phyloP scores from a whole-genome alignment of 2,797 vertebrate genomes.

The Triplophysa bombifrons region DNA sequence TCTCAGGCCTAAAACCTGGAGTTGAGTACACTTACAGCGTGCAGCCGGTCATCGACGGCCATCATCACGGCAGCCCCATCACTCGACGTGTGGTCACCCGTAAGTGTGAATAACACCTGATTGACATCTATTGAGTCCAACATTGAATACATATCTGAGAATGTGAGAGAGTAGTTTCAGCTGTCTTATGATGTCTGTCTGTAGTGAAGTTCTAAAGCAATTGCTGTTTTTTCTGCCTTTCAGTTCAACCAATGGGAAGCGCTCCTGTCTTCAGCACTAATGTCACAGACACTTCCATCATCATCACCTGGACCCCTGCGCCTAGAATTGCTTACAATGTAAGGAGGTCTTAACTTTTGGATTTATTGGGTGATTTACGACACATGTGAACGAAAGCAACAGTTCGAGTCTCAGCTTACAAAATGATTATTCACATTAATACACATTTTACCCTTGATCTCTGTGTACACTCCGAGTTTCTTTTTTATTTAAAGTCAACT shows the following conservation, averaged over 20 bases:
- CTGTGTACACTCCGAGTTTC: too few relatives aligned
- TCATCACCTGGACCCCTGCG: conserved; percentile 94
- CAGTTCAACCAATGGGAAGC: conserved; percentile 80
- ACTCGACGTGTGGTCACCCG: conserved; percentile 85
- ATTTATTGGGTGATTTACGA: background rate
- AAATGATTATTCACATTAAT: background rate
- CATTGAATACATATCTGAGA: background rate
- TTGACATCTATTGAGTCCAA: background rate
- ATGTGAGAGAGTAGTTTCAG: background rate
- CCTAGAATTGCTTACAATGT: conserved; percentile 93
- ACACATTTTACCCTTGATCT: background rate
- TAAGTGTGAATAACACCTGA: conserved; percentile 65
- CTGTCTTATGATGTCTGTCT: conserved; percentile 28
- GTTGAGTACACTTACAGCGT: conserved; percentile 94
- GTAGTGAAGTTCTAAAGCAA: conserved; percentile 65
- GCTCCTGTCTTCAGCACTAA: conserved; percentile 88
- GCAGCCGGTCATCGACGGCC: conserved; percentile 84
- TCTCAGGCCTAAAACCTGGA: conserved; percentile 94
- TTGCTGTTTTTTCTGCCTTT: background rate
- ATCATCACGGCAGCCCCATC: conserved; percentile 82
- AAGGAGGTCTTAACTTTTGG: conserved; percentile 41
- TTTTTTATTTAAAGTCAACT: too few relatives aligned
- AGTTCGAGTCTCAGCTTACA: background rate
- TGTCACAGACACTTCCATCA: conserved; percentile 91
- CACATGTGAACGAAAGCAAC: background rate